A percentile compares a stretch with the other conserved stretches of the same genome.
Conservation (phyloP, 2,888 invertebrate genomes). For the Tinea semifulvella region DNA sequence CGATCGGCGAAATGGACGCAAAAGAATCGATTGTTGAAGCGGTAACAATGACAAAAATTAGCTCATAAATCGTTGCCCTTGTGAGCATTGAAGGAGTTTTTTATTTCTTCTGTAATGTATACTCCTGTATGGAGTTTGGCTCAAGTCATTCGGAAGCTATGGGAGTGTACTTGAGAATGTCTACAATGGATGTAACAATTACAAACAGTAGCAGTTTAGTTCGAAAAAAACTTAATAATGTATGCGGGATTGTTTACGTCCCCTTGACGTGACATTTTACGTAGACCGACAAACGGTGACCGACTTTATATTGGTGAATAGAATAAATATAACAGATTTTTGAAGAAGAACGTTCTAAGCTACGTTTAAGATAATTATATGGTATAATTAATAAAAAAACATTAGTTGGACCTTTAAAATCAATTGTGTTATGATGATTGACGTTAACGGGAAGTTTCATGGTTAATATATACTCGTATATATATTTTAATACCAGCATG, state of each 20-base stretch:
- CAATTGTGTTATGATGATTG: too few species aligned
- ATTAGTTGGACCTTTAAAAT: too few species aligned
- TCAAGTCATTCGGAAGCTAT: conserved; percentile 63
- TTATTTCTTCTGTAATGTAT: conserved; percentile 57
- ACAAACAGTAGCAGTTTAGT: conserved; percentile 36
- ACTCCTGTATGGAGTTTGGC: conserved; percentile 37
- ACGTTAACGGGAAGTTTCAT: too few species aligned
- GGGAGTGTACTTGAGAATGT: conserved; percentile 53
- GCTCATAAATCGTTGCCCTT: conserved; percentile 49
- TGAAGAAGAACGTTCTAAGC: too few species aligned
- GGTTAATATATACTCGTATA: too few species aligned
- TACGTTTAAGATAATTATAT: too few species aligned
- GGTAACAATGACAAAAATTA: conserved; percentile 57
- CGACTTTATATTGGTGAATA: too few species aligned
- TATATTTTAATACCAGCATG: too few species aligned
- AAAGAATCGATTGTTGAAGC: conserved; percentile 12
- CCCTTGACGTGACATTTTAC: conserved; percentile 25
- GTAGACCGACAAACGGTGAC: too few species aligned
- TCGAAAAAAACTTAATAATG: conserved; percentile 2
- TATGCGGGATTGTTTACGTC: conserved; percentile 17
- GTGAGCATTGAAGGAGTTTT: conserved; percentile 38
- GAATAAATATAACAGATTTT: too few species aligned
- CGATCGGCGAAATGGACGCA: too few species aligned
- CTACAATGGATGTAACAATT: conserved; percentile 34
- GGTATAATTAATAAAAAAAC: too few species aligned